Evolutionary conservation across 2,888 invertebrate genomes (phyloP).

Genomic region (Conops quadrifasciatus): DNA sequence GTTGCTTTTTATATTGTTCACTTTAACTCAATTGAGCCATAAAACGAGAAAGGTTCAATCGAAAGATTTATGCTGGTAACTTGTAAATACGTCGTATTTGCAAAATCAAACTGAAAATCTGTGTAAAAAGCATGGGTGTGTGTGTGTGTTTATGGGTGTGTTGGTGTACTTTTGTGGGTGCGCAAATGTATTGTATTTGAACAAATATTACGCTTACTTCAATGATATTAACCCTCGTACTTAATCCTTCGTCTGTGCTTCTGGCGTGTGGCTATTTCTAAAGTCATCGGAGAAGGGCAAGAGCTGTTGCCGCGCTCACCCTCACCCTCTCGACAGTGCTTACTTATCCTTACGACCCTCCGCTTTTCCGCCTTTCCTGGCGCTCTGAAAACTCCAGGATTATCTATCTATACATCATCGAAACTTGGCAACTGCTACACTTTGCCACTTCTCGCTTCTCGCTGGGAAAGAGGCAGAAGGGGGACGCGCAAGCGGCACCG

Average conservation of each 20-base stretch:
- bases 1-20: not conserved
- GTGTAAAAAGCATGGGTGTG: not conserved
- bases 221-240: too few species aligned
- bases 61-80: conserved; percentile 26
- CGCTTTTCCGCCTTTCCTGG: not conserved
- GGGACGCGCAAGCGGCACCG: too few species aligned
- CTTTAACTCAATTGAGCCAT: not conserved
- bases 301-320: too few species aligned
- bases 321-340: too few species aligned
- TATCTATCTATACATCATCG: conserved; percentile 59
- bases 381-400: conserved; percentile 43
- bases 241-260: too few species aligned
- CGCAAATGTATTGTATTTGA: not conserved
- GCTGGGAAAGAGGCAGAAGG: not conserved
- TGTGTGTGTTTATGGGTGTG: not conserved
- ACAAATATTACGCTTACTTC: too few species aligned
- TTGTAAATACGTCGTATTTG: conserved; percentile 8
- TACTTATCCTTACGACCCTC: too few species aligned
- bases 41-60: conserved; percentile 8
- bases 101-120: too few species aligned
- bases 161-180: not conserved
- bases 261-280: too few species aligned
- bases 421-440: conserved; percentile 60
- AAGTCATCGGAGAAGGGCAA: too few species aligned
- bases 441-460: conserved; percentile 57